These are phyloP conservation scores for Pyrochroa serraticornis DNA, from an alignment of 2,888 invertebrate species.

Conservation along the genomic window DNA sequence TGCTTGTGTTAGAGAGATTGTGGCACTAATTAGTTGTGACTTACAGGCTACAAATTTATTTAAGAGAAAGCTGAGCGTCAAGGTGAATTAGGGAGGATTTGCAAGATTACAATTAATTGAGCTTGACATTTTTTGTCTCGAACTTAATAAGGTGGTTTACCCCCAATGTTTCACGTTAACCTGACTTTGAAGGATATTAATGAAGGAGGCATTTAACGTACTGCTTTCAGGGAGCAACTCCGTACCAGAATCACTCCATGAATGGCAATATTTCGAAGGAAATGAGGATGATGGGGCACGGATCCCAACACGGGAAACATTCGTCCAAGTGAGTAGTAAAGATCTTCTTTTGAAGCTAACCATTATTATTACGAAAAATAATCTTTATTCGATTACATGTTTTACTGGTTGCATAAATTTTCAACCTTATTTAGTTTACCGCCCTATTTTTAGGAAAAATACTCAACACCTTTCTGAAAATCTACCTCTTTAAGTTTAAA, in stretches of 20 bases:
- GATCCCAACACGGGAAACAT: slow-evolving; percentile 74
- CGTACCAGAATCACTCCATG: slow-evolving; percentile 66
- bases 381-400: not conserved
- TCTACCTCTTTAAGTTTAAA: too few species aligned
- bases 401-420: not conserved
- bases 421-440: too few species aligned
- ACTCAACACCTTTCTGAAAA: too few species aligned
- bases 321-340: slow-evolving; percentile 63
- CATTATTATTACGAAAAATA: slow-evolving; percentile 2
- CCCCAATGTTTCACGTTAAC: too few species aligned
- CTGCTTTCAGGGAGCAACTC: slow-evolving; percentile 65
- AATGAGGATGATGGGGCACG: slow-evolving; percentile 89
- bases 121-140: too few species aligned
- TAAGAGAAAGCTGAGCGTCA: too few species aligned
- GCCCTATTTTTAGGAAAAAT: too few species aligned
- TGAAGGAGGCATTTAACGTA: too few species aligned
- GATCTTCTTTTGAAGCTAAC: not conserved
- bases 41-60: too few species aligned
- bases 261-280: slow-evolving; percentile 88
- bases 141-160: too few species aligned
- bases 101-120: not conserved
- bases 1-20: not conserved
- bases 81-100: not conserved
- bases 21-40: too few species aligned
- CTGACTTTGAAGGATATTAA: not conserved